These are phyloP conservation scores for Torymus aiolomorphi DNA, from an alignment of 2,888 invertebrate species.

Conservation along the genomic window DNA sequence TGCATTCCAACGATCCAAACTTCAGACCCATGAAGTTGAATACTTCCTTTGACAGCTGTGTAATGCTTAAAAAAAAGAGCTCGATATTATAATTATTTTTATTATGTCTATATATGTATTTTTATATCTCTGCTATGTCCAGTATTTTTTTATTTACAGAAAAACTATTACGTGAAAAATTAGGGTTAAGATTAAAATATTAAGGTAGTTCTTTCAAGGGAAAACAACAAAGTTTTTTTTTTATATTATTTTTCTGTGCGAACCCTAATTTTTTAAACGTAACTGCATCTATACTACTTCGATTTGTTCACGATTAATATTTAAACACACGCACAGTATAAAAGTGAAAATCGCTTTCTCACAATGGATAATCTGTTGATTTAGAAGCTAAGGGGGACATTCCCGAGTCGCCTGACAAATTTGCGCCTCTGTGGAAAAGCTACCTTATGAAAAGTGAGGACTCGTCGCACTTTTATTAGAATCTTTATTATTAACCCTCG, in stretches of 20 bases:
- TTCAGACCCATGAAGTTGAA: too few species aligned
- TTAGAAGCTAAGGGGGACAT: constrained; percentile 20
- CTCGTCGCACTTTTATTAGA: background rate
- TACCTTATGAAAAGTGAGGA: constrained; percentile 50
- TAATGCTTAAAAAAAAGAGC: too few species aligned
- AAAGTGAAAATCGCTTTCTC: constrained; percentile 1
- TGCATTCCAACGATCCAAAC: too few species aligned
- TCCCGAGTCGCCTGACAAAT: constrained; percentile 29
- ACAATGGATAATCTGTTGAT: constrained; percentile 8
- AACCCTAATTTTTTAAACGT: constrained; percentile 11
- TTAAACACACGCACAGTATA: background rate
- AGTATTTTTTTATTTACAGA: background rate
- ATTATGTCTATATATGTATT: too few species aligned
- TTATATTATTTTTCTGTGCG: background rate
- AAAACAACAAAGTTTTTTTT: too few species aligned
- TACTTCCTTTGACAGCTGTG: too few species aligned
- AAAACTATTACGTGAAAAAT: constrained; percentile 4
- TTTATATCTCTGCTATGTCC: background rate
- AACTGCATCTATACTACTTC: background rate
- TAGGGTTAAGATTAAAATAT: constrained; percentile 11
- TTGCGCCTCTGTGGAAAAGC: constrained; percentile 36
- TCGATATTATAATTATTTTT: too few species aligned
- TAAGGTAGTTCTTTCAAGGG: too few species aligned
- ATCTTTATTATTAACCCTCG: background rate
- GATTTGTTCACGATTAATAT: background rate